Evolutionary conservation across 2,797 vertebrate genomes (phyloP), one percentile per base, ranked within the genome.

Genomic region (Epinephelus coioides): DNA sequence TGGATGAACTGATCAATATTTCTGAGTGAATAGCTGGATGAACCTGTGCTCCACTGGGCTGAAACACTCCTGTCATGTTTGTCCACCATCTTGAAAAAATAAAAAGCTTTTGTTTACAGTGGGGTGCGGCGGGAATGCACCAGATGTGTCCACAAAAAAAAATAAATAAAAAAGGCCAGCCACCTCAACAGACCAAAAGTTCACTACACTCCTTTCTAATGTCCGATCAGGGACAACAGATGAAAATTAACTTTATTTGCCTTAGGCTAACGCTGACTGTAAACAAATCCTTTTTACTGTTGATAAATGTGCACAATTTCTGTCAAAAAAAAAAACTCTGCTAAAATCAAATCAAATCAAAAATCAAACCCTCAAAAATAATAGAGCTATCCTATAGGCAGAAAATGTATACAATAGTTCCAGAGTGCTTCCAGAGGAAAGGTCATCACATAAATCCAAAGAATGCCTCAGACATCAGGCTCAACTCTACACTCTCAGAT

Each of bases 1-100:
- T 67, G 56, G 67, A 21, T 60, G 64, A 56, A 47, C 12, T 17
- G 76, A 81, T 86, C 40, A 13, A 62, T 69, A 27, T 76, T 75
- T 72, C 59, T 72, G 38, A 66, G 60, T 59, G 73, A 62, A 25
- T 5, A 25, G 40, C 14, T 68, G 30, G 25, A 27, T 57, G 30
- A 51, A 34, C 10, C 10, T 43, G 10, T 13, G 53, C 47, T 72
- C 49, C 13, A 14, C 30, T 62, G 40, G 38, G 27, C 66, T 18
- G 46, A 51, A 40, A 63, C 30, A 30, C 4, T 13, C 1, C 47
- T 27, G 23, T 44, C 63, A 3, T 34, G 62, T 53, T 44, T 34
- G 38, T 61, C 50, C 17, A 46, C 19, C 12, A 25, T 17, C 59
- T 51, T 61, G 11, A 30, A 56, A 13, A 21, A 47, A 25, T 2